phyloP scores from a whole-genome alignment of 2,888 invertebrate species.

The Hyppa rectilinea region DNA sequence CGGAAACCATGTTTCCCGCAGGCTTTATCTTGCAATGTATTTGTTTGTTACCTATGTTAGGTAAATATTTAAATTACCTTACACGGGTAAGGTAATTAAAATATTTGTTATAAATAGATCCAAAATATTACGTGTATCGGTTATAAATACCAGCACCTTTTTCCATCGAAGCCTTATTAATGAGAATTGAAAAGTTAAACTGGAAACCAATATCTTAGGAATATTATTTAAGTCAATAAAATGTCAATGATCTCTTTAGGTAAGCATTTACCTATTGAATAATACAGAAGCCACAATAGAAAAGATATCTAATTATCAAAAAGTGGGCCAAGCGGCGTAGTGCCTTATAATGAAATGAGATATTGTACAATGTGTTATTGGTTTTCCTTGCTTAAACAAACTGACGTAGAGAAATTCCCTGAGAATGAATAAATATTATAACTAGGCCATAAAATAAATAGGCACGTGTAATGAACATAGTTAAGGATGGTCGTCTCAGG shows the following conservation, averaged over 20 bases:
- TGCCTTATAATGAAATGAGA: conserved; percentile 44
- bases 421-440: conserved; percentile 64
- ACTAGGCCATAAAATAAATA: conserved; percentile 62
- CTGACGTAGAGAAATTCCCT: conserved; percentile 20
- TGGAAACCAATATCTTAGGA: conserved; percentile 20
- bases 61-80: too few relatives aligned
- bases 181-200: not conserved
- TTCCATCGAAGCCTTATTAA: not conserved
- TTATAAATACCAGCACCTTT: not conserved
- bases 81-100: not conserved
- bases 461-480: conserved; percentile 71
- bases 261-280: conserved; percentile 19
- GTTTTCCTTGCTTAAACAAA: conserved; percentile 14
- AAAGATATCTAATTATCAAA: conserved; percentile 36
- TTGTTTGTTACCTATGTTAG: conserved; percentile 8
- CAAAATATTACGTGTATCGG: not conserved
- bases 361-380: conserved; percentile 23
- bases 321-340: conserved; percentile 21
- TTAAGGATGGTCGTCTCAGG: conserved; percentile 76
- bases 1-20: conserved; percentile 18
- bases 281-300: conserved; percentile 18
- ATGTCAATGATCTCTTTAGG: conserved; percentile 11
- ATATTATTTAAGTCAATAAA: not conserved
- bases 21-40: conserved; percentile 14
- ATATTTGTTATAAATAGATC: not conserved